Conservation (phyloP, 2,113 vertebrate genomes). For the Poeciliopsis turrubarensis region DNA sequence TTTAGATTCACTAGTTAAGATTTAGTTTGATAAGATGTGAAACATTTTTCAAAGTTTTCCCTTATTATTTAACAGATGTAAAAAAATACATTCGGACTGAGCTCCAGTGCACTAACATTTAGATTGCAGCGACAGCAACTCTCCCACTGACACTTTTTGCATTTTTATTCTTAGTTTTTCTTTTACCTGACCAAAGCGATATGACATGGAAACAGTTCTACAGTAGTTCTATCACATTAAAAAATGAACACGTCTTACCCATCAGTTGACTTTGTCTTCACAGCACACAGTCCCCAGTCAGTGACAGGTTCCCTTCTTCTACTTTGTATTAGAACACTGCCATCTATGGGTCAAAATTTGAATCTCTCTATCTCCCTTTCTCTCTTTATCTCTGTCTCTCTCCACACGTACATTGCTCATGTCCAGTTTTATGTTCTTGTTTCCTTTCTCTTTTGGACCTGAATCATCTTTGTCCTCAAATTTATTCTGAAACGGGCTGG, state of each 20-base stretch:
- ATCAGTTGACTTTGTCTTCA: slow-evolving; percentile 33
- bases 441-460: neutral
- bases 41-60: neutral
- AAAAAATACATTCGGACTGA: neutral
- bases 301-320: slow-evolving; percentile 13
- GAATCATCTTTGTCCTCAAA: neutral
- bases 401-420: neutral
- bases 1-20: no score
- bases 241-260: slow-evolving; percentile 40
- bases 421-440: neutral
- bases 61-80: neutral
- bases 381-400: neutral
- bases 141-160: neutral
- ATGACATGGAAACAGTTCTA: neutral
- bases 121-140: neutral
- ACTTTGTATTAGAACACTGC: slow-evolving; percentile 77
- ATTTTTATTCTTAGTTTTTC: neutral
- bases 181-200: neutral
- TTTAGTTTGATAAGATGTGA: no score
- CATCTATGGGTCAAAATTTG: slow-evolving; percentile 76
- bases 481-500: neutral
- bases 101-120: neutral
- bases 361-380: slow-evolving; percentile 10
- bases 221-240: neutral
- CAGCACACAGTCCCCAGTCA: slow-evolving; percentile 22